phyloP scores from a whole-genome alignment of 2,888 invertebrate species.

The Pristionchus entomophagus region DNA sequence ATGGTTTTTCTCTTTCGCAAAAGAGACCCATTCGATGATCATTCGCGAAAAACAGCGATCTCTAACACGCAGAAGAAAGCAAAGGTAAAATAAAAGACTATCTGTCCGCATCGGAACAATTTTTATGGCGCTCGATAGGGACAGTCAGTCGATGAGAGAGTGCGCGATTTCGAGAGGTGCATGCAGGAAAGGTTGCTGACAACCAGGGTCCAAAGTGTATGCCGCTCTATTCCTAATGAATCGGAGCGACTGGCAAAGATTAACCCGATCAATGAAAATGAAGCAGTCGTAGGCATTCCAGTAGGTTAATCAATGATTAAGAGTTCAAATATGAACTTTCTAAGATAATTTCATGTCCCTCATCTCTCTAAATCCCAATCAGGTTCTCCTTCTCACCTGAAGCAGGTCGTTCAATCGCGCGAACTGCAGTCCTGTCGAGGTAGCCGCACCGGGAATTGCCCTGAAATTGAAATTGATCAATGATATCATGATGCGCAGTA shows the following conservation, averaged over 20 bases:
- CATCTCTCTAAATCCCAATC: no score
- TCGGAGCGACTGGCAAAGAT: no score
- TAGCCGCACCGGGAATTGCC: slow-evolving; percentile 10
- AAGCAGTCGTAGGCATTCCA: no score
- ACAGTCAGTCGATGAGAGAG: not conserved
- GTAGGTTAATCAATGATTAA: no score
- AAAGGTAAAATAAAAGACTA: not conserved
- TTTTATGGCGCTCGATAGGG: not conserved
- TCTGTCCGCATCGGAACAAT: no score
- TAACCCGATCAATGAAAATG: no score
- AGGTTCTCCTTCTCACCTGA: slow-evolving; percentile 16
- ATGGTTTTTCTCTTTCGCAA: no score
- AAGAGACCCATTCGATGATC: not conserved
- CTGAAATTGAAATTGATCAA: not conserved
- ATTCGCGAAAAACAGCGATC: not conserved
- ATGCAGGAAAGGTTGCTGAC: not conserved
- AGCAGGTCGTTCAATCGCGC: not conserved
- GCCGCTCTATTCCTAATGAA: not conserved
- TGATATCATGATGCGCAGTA: no score
- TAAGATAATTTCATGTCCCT: no score
- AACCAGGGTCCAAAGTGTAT: not conserved
- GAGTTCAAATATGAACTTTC: no score
- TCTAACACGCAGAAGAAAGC: not conserved
- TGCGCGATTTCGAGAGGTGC: not conserved
- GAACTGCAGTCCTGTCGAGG: not conserved